Base-by-base conservation (phyloP, 1,140 invertebrate genomes). In the Drosophila quadrilineata region DNA sequence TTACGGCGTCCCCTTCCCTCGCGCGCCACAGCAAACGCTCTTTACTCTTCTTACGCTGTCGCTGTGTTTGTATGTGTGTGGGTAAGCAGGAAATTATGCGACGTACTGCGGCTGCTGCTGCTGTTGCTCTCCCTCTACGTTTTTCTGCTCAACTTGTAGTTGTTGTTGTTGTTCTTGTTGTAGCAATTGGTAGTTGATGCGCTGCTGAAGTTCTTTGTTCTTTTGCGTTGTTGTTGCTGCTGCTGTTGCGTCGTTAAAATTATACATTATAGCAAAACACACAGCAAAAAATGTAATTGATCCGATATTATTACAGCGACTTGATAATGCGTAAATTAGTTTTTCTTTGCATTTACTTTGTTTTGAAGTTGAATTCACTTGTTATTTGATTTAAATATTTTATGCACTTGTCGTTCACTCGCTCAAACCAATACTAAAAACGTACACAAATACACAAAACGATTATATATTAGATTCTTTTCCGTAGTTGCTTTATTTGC, bases 61-160 rank as follows among this genome's bases (percentile, higher is more conserved):
- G 14, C 10, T 45, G 28, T 31, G 29, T 35, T n/a, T 8, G 33
- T 24, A 54, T 43, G 24, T 53, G 57, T 63, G 73, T 70, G 57
- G 66, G 64, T 29, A 71, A 79, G 64, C 64, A 77, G 75, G 75
- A 77, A 77, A 77, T 77, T 79, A 79, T 77, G 75, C 70, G 70
- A 74, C 74, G 72, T 54, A 65, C 62, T 58, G 62, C 60, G 60
- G 43, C 53, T 64, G 60, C 60, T 64, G 41, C 41, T 43, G 43
- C 33, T 68, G 64, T 26, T 53, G 31, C 52, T 63, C 54, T 73
- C 60, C 29, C 49, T 65, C 16, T 52, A 52, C 22, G 35, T 68
- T 8, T 22, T 41, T n/a, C 12, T 52, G 33, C 31, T 22, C 35
- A 40, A 31, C 6, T 43, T 43, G 40, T 46, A 14, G 40, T 10